phyloP scores from a whole-genome alignment of 2,888 invertebrate genomes.

The Coenonympha glycerion region DNA sequence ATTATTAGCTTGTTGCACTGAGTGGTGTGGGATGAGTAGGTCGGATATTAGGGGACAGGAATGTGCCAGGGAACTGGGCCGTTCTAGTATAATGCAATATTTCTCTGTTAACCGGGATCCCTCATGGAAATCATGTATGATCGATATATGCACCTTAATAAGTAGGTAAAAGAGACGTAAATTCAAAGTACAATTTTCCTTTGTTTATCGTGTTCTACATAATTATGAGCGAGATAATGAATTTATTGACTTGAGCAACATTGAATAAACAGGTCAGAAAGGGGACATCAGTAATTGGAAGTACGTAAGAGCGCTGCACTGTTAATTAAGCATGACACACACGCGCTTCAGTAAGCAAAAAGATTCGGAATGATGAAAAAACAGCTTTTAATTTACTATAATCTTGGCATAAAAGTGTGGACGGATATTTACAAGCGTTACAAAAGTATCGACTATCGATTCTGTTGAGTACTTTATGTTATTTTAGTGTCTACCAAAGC shows the following conservation, averaged over 20 bases:
- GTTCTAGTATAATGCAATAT: slow-evolving; percentile 32
- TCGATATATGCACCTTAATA: not conserved
- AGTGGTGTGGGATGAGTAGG: slow-evolving; percentile 42
- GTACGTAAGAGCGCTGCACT: not conserved
- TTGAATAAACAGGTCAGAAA: not conserved
- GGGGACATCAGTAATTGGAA: not conserved
- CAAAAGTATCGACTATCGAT: too few relatives aligned
- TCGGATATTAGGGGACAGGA: slow-evolving; percentile 67
- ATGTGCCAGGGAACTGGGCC: slow-evolving; percentile 61
- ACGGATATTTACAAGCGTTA: too few relatives aligned
- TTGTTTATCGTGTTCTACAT: too few relatives aligned
- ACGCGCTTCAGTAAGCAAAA: not conserved
- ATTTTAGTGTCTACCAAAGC: too few relatives aligned
- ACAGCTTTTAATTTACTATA: too few relatives aligned
- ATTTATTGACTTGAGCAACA: not conserved
- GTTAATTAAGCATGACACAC: not conserved
- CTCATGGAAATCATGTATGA: slow-evolving; percentile 5
- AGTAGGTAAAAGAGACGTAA: not conserved
- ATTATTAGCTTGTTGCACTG: slow-evolving; percentile 14
- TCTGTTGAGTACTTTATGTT: too few relatives aligned
- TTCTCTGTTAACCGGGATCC: slow-evolving; percentile 27
- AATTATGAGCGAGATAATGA: not conserved
- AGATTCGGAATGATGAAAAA: too few relatives aligned
- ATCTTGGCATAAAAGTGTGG: too few relatives aligned
- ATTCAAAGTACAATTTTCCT: too few relatives aligned